A percentile compares a stretch with the other conserved stretches of the same genome.
phyloP scores from a whole-genome alignment of 2,797 vertebrate species.

The Eidolon dupreanum region DNA sequence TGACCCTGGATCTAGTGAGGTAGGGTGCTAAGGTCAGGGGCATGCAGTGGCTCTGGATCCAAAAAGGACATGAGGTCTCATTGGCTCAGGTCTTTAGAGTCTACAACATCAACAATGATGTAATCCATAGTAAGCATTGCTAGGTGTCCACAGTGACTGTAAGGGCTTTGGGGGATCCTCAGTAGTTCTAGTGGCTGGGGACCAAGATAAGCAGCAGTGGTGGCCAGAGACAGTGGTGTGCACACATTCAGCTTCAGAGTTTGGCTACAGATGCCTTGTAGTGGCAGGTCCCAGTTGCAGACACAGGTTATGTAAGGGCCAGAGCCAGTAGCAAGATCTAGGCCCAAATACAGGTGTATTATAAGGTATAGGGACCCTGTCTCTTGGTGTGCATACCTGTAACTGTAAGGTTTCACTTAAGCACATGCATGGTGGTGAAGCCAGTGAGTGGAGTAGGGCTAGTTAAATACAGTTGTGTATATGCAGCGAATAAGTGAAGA shows the following conservation, averaged over 20 bases:
- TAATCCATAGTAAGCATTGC: not conserved
- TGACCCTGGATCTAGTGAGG: not conserved
- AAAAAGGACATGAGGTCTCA: not conserved
- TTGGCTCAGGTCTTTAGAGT: not conserved
- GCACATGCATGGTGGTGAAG: not conserved
- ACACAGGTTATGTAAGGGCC: not conserved
- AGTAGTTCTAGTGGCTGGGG: not conserved
- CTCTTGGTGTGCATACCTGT: not conserved
- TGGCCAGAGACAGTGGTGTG: not conserved
- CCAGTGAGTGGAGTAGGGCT: not conserved
- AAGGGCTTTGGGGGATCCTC: not conserved
- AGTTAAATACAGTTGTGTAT: not conserved
- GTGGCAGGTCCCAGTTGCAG: not conserved
- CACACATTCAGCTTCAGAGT: not conserved
- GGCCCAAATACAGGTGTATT: not conserved
- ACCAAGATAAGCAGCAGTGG: not conserved
- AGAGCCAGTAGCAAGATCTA: not conserved
- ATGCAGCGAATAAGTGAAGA: not conserved
- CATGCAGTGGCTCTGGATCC: not conserved
- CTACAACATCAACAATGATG: not conserved
- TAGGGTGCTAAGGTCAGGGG: not conserved
- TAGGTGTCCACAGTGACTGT: not conserved
- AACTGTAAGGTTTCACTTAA: not conserved
- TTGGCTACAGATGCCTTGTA: not conserved
- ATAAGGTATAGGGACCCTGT: not conserved